Base-by-base conservation (phyloP, 2,888 invertebrate genomes). In the Osmoderma eremita region DNA sequence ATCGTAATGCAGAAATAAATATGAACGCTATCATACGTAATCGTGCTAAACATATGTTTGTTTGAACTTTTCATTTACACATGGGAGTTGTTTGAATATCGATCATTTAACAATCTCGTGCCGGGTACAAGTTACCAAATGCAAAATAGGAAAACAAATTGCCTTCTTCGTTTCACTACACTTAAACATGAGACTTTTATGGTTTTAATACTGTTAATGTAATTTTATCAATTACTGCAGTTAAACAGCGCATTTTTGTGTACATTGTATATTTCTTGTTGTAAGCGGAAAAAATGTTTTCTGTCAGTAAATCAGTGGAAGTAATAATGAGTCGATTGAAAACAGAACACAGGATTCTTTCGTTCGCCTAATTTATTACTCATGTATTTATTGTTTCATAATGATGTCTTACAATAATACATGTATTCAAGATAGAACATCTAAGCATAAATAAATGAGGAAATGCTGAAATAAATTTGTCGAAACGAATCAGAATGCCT, bases 51-150 rank as follows among this genome's bases (percentile, higher is more conserved):
- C 42, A 61, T 30, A 30, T 61, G 10, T 6, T 8, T 17, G 20
- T 56, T 20, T 20, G 4, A 10, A 38, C 12, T 41, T 48, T 10
- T 30, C 30, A 13, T 24, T 13, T 51, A 51, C 24, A n/a, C 17
- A 1, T 38, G n/a, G 18, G 36, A 30, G 10, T 53, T 17, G 17
- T 48, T 61, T 6, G 6, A 30, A 30, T 30, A 41, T 17, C 18
- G 36, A 58, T 58, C 24, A 56, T 56, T 41, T 56, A 18, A 22
- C 56, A 36, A 56, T 30, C 42, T 45, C 58, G 24, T 58, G 42
- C 24, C 30, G 24, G 15, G 12, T 22, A 30, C 30, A 61, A 45
- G 45, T 61, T 56, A 15, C 13, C 39, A 45, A 45, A 18, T 24
- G 42, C n/a, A 45, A 58, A 24, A 45, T 42, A 45, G n/a, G 22